Evolutionary conservation across 2,888 invertebrate species (phyloP).

Genomic region (Polydrusus cervinus): DNA sequence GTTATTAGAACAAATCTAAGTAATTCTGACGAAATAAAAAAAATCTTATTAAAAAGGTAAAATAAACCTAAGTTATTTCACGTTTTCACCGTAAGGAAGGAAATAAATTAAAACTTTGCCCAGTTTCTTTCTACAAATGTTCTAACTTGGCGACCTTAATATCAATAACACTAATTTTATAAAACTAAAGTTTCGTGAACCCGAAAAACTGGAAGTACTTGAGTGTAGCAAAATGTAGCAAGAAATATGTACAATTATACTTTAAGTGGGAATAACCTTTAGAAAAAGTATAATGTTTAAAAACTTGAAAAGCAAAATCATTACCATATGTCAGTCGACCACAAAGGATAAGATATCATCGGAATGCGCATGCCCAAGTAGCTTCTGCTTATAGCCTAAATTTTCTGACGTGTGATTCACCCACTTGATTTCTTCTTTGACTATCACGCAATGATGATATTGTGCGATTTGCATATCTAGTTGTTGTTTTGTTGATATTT

Average conservation of each 20-base stretch:
- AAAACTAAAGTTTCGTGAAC: slow-evolving; percentile 43
- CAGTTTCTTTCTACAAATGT: slow-evolving; percentile 45
- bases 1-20: no score
- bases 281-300: no score
- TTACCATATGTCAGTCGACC: no score
- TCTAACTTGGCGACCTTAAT: slow-evolving; percentile 49
- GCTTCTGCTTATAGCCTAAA: no score
- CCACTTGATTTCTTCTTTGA: no score
- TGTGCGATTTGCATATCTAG: no score
- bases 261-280: slow-evolving; percentile 5
- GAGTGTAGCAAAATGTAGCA: slow-evolving; percentile 31
- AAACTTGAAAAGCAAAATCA: no score
- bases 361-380: no score
- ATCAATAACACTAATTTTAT: slow-evolving; percentile 51
- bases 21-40: background rate
- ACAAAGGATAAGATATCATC: no score
- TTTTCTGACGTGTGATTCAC: no score
- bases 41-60: background rate
- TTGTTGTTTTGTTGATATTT: no score
- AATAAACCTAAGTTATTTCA: slow-evolving; percentile 22
- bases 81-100: slow-evolving; percentile 36
- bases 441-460: no score
- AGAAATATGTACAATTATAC: slow-evolving; percentile 24
- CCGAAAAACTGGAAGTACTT: slow-evolving; percentile 31
- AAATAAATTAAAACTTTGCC: slow-evolving; percentile 48